Evolutionary conservation across 2,113 vertebrate genomes (phyloP), one percentile per base, ranked within the genome.

Genomic region (Tyrannus savana): DNA sequence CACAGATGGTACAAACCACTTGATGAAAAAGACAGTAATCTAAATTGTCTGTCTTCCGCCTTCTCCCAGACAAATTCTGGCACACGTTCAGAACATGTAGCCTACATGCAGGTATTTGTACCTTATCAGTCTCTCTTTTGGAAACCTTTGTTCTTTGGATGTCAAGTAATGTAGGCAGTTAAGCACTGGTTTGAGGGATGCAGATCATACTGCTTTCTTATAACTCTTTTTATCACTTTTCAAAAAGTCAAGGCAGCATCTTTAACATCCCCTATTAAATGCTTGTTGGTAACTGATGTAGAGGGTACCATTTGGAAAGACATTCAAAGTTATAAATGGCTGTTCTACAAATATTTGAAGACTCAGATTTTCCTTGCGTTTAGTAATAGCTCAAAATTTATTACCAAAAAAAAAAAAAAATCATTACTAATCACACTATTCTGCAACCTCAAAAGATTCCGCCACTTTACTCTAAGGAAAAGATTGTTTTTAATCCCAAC

Each of bases 1-100:
- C 91, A 96, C 96, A 97, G 97, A 95, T 97, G 97, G 93, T 93
- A 92, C 74, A 95, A 96, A 91, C 79, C 92, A 97, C 90, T 84
- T 92, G 87, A 93, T 52, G 81, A 95, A 96, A 97, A 97, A 96
- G 91, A 95, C 78, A 87, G 69, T 90, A 93, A 95, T 96, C 78
- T 92, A 66, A 93, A 90, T 86, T 93, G 90, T 88, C 95, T 49
- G 47, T 96, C 78, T 95, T 94, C 64, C 0, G 0, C 75, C 55
- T 87, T 77, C 64, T 90, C 62, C 50, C 66, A 60, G 77, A 69
- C n/a, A 93, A 91, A 91, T 81, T 94, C 81, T 89, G 83, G 82
- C 94, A 91, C 66, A 14, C 64, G 81, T 69, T 78, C 64, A 96
- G 95, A 97, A 95, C 93, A 95, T 82, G 78, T 72, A 97, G 94